These are phyloP conservation scores for Pipistrellus pygmaeus DNA, from an alignment of 2,797 vertebrate species.

Conservation along the genomic window DNA sequence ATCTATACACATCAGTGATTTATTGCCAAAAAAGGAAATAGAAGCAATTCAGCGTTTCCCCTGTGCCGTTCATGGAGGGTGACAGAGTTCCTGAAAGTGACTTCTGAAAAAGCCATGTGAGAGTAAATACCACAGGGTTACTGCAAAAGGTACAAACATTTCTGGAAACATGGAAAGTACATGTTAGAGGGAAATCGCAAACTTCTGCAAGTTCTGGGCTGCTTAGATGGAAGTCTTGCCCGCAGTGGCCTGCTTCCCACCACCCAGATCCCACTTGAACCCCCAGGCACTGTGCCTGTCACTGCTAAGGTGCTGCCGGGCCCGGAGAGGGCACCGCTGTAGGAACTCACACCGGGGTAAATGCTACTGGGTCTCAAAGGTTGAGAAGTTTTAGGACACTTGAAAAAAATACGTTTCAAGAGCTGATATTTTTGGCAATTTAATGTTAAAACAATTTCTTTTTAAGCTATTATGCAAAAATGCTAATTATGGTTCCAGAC, in stretches of 20 bases:
- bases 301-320: not conserved
- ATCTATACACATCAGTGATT: constrained; percentile 65
- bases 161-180: constrained; percentile 68
- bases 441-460: constrained; percentile 59
- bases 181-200: constrained; percentile 63
- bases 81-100: constrained; percentile 74
- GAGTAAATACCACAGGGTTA: constrained; percentile 73
- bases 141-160: constrained; percentile 55
- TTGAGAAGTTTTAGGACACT: not conserved
- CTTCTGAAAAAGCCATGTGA: constrained; percentile 68
- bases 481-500: constrained; percentile 16
- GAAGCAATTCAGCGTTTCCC: constrained; percentile 66
- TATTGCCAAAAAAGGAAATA: constrained; percentile 83
- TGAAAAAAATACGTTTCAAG: constrained; percentile 49
- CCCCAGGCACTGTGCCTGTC: not conserved
- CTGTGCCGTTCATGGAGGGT: constrained; percentile 61
- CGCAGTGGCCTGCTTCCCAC: not conserved
- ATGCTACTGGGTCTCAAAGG: not conserved
- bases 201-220: constrained; percentile 4
- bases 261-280: not conserved
- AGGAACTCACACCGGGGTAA: not conserved
- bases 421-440: constrained; percentile 43
- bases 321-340: not conserved
- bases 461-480: constrained; percentile 50
- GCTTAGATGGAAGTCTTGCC: not conserved